Conservation (phyloP, 2,797 vertebrate species). For the Alauda arvensis region DNA sequence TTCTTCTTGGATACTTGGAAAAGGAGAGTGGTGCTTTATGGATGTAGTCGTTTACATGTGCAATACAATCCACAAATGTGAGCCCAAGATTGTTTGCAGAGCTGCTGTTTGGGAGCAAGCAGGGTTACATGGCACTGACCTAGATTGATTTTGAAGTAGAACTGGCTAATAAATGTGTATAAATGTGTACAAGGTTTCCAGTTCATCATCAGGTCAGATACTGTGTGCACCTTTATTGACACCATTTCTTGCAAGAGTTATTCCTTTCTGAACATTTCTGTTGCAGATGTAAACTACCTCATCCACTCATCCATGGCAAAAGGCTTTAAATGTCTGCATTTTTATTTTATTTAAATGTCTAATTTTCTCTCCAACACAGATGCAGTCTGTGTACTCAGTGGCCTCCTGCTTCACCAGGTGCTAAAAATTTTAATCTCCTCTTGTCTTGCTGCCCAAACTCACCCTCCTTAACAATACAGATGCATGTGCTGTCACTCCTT, state of each 20-base stretch:
- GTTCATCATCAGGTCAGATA: background rate
- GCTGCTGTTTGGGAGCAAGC: background rate
- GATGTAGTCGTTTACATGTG: background rate
- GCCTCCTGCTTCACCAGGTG: background rate
- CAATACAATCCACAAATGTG: background rate
- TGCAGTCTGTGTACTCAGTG: background rate
- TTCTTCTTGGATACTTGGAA: background rate
- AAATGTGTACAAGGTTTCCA: accelerated
- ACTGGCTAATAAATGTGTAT: background rate
- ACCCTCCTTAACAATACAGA: background rate
- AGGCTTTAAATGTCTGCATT: background rate
- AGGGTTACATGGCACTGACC: background rate
- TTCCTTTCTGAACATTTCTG: background rate
- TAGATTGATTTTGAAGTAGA: background rate
- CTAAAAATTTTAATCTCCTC: background rate
- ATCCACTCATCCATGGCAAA: background rate
- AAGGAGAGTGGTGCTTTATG: background rate
- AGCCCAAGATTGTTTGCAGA: background rate
- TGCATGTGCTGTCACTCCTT: background rate
- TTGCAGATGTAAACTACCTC: background rate
- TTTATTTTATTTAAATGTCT: background rate
- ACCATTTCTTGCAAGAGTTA: background rate
- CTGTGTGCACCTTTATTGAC: background rate
- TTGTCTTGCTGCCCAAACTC: background rate
- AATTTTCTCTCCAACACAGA: background rate